These are phyloP conservation scores for Aromia moschata DNA, from an alignment of 2,888 invertebrate species.

Conservation along the genomic window DNA sequence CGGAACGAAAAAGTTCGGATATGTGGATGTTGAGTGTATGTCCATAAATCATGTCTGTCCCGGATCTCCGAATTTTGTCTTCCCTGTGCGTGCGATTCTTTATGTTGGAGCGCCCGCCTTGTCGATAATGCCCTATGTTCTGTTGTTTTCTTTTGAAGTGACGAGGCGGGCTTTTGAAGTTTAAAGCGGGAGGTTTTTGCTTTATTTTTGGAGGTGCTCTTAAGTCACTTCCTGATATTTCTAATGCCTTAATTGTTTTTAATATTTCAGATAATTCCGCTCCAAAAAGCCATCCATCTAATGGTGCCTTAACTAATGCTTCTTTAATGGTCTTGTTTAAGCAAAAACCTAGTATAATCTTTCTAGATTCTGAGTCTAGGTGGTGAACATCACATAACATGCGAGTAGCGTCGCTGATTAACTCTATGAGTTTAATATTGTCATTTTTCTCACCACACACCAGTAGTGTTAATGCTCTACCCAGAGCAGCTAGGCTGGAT, in stretches of 20 bases:
- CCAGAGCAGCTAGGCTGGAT: constrained; percentile 10
- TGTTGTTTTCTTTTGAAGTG: too few species aligned
- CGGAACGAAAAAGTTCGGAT: too few species aligned
- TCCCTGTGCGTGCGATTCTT: too few species aligned
- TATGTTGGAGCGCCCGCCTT: too few species aligned
- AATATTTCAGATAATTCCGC: constrained; percentile 9
- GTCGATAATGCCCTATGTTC: too few species aligned
- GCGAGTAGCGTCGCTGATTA: constrained; percentile 11
- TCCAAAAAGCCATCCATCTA: constrained; percentile 20
- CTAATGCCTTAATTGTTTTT: constrained; percentile 12
- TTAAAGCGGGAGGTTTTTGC: too few species aligned
- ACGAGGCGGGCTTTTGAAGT: too few species aligned
- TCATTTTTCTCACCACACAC: constrained; percentile 6
- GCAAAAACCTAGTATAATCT: constrained; percentile 13
- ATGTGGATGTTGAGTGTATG: too few species aligned
- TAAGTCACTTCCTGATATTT: neutral
- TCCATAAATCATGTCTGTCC: too few species aligned
- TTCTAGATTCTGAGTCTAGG: constrained; percentile 8
- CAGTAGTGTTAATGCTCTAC: neutral
- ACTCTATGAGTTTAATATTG: constrained; percentile 12
- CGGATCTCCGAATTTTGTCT: too few species aligned
- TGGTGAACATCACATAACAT: constrained; percentile 16
- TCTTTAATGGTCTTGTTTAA: constrained; percentile 20
- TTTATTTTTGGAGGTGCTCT: too few species aligned
- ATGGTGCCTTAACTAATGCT: constrained; percentile 1